Evolutionary conservation across 2,113 vertebrate species (phyloP), one percentile per base, ranked within the genome.

Genomic region (Micromys minutus): DNA sequence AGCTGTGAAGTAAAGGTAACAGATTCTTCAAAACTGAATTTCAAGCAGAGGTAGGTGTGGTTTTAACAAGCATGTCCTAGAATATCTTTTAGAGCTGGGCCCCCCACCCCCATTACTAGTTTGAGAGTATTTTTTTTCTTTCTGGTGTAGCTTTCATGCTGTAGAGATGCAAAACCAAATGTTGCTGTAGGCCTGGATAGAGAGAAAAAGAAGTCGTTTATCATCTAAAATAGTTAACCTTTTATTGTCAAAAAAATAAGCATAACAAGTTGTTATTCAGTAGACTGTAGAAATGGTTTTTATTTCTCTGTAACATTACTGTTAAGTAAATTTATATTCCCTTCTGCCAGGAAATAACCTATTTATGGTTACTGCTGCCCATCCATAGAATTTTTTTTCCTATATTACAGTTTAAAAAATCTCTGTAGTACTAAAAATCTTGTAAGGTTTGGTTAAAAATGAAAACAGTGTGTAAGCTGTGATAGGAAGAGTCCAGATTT

Each of bases 401-500:
- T 96, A 59, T 94, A 96, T 97, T 97, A 96, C 91, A 97, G 89
- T 97, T 97, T 96, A 72, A 90, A 96, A 96, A 97, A 97, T 97
- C 93, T 96, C 93, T 96, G 91, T 96, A 97, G 93, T 96, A 95
- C 92, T 96, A 92, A 97, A 95, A 96, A 97, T 96, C 90, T 97
- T 97, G 94, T 96, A 97, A 97, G 95, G 88, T 97, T 97, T 97
- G 95, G 93, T 95, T 96, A 93, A 96, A 96, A 97, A 94, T 96
- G 97, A 97, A 97, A 97, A 97, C 94, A 97, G 81, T 97, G 79
- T 96, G 94, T 97, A 97, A 97, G 97, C 97, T 97, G 93, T 97
- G 94, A 97, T 95, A 96, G 91, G 94, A 97, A 90, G 89, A 95
- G 87, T 97, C 95, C 97, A 97, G 89, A 97, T 97, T 97, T 97